These are phyloP conservation scores for Ptychoptera albimana DNA, from an alignment of 2,888 invertebrate genomes.

Conservation along the genomic window DNA sequence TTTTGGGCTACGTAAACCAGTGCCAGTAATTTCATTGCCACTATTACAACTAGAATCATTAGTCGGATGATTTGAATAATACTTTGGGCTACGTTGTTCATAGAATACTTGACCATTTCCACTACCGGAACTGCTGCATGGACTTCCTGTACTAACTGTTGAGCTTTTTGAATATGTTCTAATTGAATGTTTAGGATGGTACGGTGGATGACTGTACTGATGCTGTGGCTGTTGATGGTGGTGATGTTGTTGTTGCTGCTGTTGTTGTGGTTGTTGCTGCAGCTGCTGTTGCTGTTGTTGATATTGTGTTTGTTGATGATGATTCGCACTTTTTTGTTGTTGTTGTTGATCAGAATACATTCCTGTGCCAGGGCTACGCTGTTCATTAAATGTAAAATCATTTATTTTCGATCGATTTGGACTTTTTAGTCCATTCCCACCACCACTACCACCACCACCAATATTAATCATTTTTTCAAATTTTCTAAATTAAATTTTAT, in stretches of 20 bases:
- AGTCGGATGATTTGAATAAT: conserved; percentile 12
- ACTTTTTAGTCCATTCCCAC: conserved; percentile 3
- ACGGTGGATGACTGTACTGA: not conserved
- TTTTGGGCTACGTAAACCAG: conserved; percentile 33
- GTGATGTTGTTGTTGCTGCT: too few species aligned
- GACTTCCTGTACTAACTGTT: too few species aligned
- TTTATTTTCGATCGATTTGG: not conserved
- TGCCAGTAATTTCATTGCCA: not conserved
- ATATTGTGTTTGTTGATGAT: not conserved
- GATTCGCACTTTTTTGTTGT: not conserved
- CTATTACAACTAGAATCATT: not conserved
- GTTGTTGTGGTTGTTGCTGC: too few species aligned
- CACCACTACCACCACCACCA: not conserved
- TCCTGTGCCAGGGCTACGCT: too few species aligned
- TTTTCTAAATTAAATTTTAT: conserved; percentile 1
- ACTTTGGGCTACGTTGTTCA: conserved; percentile 13
- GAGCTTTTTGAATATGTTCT: too few species aligned
- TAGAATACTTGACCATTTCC: not conserved
- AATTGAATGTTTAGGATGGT: not conserved
- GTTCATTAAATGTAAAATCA: too few species aligned
- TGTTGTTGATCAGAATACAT: not conserved
- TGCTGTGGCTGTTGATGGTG: not conserved
- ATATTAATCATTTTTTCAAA: conserved; percentile 4
- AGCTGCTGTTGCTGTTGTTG: too few species aligned
- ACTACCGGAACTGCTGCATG: too few species aligned